phyloP scores from a whole-genome alignment of 2,797 vertebrate genomes.

The Pachyuromys duprasi region DNA sequence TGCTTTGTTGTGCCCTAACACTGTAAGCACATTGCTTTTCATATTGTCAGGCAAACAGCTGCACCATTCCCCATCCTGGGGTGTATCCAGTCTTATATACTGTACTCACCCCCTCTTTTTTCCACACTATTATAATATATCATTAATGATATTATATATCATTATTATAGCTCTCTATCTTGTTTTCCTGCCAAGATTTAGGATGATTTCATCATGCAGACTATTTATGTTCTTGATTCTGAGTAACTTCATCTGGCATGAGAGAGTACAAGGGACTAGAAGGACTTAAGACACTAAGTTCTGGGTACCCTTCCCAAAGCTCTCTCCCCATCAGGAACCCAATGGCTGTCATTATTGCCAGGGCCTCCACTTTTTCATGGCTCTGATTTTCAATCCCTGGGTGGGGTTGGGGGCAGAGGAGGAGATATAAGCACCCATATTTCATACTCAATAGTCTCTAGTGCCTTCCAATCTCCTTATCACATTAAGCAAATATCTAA shows the following conservation, averaged over 20 bases:
- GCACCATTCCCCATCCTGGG: accelerated
- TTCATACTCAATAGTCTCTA: too few species aligned
- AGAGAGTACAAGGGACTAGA: neutral
- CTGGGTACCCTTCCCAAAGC: neutral
- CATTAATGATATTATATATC: too few species aligned
- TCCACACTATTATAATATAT: too few species aligned
- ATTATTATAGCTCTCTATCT: neutral
- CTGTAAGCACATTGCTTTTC: neutral
- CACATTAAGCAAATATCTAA: neutral
- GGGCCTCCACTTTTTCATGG: neutral
- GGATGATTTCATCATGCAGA: neutral
- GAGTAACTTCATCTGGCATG: neutral
- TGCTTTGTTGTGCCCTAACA: neutral
- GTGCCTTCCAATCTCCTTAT: neutral
- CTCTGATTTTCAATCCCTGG: neutral
- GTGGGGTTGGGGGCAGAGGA: neutral
- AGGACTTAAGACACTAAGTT: neutral
- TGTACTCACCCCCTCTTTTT: neutral
- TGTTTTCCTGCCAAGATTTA: neutral
- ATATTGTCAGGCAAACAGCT: neutral
- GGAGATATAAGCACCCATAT: neutral
- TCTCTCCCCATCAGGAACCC: neutral
- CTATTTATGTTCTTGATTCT: neutral
- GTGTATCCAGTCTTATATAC: neutral
- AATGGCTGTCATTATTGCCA: accelerated